Conservation (phyloP, 2,797 vertebrate species). For the Merluccius polli region DNA sequence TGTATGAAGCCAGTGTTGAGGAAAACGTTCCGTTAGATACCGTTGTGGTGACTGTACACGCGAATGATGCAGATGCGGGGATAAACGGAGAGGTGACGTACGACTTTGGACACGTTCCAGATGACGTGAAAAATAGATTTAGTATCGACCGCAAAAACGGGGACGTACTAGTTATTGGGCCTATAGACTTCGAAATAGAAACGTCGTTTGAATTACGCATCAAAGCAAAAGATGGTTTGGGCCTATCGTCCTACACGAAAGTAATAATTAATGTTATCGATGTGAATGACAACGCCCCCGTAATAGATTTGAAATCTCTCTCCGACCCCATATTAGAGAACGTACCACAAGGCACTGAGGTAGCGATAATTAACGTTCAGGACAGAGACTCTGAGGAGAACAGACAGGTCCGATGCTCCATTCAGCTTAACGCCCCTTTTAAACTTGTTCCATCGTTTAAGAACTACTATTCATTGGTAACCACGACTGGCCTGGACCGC, state of each 20-base stretch:
- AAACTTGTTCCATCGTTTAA: constrained; percentile 52
- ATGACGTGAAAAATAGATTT: constrained; percentile 35
- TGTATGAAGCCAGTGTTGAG: constrained; percentile 56
- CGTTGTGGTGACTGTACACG: constrained; percentile 53
- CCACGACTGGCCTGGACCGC: constrained; percentile 30
- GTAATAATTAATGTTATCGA: constrained; percentile 61
- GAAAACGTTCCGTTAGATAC: constrained; percentile 63
- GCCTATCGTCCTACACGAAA: constrained; percentile 55
- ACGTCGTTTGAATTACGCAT: constrained; percentile 59
- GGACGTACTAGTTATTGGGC: too few species aligned
- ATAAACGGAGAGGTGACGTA: constrained; percentile 63
- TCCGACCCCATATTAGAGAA: constrained; percentile 43
- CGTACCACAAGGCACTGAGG: constrained; percentile 31
- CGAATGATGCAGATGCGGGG: constrained; percentile 64
- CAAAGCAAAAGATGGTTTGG: constrained; percentile 63
- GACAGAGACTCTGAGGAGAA: constrained; percentile 53
- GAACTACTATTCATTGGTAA: constrained; percentile 59
- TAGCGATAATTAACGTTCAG: constrained; percentile 52
- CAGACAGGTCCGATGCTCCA: constrained; percentile 30
- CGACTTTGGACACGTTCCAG: constrained; percentile 55
- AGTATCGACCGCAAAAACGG: too few species aligned
- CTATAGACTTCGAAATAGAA: constrained; percentile 63
- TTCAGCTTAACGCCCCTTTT: constrained; percentile 45
- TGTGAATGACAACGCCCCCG: constrained; percentile 65
- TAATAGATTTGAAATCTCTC: constrained; percentile 45